Conservation (phyloP, 2,797 vertebrate species). For the Propithecus perrieri region DNA sequence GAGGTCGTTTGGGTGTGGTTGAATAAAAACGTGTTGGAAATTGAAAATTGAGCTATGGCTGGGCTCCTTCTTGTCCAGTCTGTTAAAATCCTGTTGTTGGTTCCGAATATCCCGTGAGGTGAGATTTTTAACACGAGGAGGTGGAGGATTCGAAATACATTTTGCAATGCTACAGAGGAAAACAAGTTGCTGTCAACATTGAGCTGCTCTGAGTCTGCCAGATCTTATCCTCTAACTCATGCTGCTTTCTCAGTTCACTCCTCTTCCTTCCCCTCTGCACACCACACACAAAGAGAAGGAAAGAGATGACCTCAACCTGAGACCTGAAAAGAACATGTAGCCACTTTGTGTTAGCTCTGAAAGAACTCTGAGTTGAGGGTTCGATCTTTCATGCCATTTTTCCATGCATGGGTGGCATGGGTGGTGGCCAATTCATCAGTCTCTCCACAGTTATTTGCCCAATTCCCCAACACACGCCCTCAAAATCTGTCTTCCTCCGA, state of each 20-base stretch:
- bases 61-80: background rate
- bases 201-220: slow-evolving; percentile 58
- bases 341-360: background rate
- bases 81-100: background rate
- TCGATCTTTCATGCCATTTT: background rate
- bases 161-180: background rate
- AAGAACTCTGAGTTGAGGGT: background rate
- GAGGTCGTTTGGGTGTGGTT: background rate
- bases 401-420: background rate
- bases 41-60: background rate
- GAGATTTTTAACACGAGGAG: background rate
- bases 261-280: slow-evolving; percentile 81
- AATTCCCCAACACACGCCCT: background rate
- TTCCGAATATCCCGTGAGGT: background rate
- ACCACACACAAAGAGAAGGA: background rate
- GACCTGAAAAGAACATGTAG: background rate
- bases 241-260: slow-evolving; percentile 76
- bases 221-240: slow-evolving; percentile 8
- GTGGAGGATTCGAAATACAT: background rate
- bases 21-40: background rate
- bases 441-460: background rate
- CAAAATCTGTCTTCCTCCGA: background rate
- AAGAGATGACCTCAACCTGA: background rate
- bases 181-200: slow-evolving; percentile 12
- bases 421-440: background rate